Base-by-base conservation (phyloP, 1,140 invertebrate species). In the Planococcus citri region DNA sequence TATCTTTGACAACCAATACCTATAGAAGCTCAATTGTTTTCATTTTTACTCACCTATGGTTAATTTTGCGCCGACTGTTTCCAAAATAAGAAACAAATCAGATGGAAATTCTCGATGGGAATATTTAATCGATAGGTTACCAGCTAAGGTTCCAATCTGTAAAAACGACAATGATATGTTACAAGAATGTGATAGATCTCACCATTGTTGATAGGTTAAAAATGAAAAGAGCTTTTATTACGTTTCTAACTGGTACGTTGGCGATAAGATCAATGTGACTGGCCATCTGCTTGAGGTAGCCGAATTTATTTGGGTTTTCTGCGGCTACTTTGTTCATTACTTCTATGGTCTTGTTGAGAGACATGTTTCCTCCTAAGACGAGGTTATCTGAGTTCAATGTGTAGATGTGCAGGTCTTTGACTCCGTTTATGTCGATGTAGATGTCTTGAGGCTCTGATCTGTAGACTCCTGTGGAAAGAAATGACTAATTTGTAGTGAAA, bases 51-150 rank as follows among this genome's bases (percentile, higher is more conserved):
- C 29, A 75, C 74, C 60, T 14, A 74, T 70, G 20, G 68, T 57
- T 6, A 74, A 25, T 25, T 33, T 17, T 27, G 74, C 74, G 12
- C 72, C 72, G 21, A 73, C 74, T 27, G 72, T 85, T 78, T 87
- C 86, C 24, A 92, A 78, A 17, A 89, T 80, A 21, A 90, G 75
- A 75, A 88, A 91, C 3, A 92, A 74, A 77, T 92, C 89, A 0
- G 89, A 92, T 1, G 86, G 87, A 75, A 91, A 92, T 71, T 88
- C 83, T 1, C 78, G 79, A 73, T 88, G 80, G 6, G 77, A 74
- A 72, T 90, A 84, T 77, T 92, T 92, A 71, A 91, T 83, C 79
- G 87, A 86, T 61, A 93, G 77, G 75, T 92, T 92, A 29, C 90
- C 90, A 37, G 87, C 90, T 72, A 91, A 76, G 6, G 85, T 87